Conservation (phyloP, 2,888 invertebrate genomes). For the Oscheius sp. region DNA sequence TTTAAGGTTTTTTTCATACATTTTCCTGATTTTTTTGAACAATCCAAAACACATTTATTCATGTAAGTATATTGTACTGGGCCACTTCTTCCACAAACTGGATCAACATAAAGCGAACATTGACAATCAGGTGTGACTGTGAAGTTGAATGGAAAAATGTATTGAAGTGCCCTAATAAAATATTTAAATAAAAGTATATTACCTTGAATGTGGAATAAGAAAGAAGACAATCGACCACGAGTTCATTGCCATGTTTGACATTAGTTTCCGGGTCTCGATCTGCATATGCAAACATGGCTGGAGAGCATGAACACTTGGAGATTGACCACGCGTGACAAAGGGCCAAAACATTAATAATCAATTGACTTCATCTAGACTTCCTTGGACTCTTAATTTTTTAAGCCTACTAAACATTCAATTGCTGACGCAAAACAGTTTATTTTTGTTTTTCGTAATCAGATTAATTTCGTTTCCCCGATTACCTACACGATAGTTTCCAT, state of each 20-base stretch:
- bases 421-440: too few relatives aligned
- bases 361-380: not conserved
- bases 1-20: conserved; percentile 10
- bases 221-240: conserved; percentile 4
- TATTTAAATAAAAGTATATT: not conserved
- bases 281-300: conserved; percentile 22
- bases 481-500: too few relatives aligned
- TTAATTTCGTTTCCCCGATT: too few relatives aligned
- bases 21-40: conserved; percentile 43
- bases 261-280: conserved; percentile 31
- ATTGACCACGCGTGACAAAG: conserved; percentile 22
- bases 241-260: conserved; percentile 31
- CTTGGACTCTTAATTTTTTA: too few relatives aligned
- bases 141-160: conserved; percentile 21
- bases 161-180: not conserved
- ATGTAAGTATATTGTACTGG: conserved; percentile 50
- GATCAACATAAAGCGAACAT: conserved; percentile 44
- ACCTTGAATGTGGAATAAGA: not conserved
- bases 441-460: too few relatives aligned
- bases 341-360: too few relatives aligned
- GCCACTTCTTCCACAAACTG: conserved; percentile 52
- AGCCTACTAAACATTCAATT: too few relatives aligned
- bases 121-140: conserved; percentile 31
- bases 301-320: conserved; percentile 30
- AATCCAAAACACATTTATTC: conserved; percentile 49